phyloP scores from a whole-genome alignment of 2,888 invertebrate genomes.

The Apodemia zela region DNA sequence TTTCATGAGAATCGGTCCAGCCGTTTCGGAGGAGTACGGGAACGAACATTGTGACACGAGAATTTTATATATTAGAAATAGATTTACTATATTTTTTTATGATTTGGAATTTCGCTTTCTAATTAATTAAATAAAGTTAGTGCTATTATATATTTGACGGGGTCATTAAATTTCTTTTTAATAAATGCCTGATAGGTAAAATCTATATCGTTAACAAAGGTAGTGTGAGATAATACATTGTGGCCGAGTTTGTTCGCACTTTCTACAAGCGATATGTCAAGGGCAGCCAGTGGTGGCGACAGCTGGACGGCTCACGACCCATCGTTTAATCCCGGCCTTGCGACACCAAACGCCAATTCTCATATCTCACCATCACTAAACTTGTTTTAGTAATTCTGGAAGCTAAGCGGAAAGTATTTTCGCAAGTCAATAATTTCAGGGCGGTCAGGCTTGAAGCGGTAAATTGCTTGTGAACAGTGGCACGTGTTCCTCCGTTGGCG shows the following conservation, averaged over 20 bases:
- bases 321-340: conserved; percentile 27
- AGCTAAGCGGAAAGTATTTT: conserved; percentile 29
- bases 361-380: conserved; percentile 2
- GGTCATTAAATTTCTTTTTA: too few relatives aligned
- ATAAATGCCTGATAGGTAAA: too few relatives aligned
- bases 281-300: conserved; percentile 51
- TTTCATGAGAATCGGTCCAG: too few relatives aligned
- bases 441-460: conserved; percentile 53
- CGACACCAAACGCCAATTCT: conserved; percentile 11
- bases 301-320: conserved; percentile 48
- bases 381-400: conserved; percentile 10
- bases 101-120: too few relatives aligned
- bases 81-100: too few relatives aligned
- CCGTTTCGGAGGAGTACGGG: too few relatives aligned
- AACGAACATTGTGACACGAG: too few relatives aligned
- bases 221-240: not conserved
- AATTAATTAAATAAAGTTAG: too few relatives aligned
- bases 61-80: too few relatives aligned
- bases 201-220: not conserved
- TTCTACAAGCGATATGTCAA: conserved; percentile 73
- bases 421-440: conserved; percentile 43
- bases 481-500: not conserved
- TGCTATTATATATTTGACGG: too few relatives aligned
- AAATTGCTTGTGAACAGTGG: not conserved
- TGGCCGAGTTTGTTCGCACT: conserved; percentile 44